phyloP scores from a whole-genome alignment of 2,797 vertebrate genomes.

The Arnoldichthys spilopterus region DNA sequence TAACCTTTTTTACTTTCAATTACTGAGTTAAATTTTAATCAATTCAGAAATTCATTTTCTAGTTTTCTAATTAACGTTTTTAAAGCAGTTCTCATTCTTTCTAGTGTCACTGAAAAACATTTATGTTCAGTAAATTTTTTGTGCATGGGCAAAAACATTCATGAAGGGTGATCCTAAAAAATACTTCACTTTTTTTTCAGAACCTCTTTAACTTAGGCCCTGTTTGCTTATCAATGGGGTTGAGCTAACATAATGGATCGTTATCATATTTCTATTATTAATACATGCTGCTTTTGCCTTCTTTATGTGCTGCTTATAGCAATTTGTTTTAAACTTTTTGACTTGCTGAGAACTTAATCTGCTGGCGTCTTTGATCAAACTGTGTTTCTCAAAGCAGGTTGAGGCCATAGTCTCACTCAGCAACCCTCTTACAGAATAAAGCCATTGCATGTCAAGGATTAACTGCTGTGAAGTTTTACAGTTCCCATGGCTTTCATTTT shows the following conservation, averaged over 20 bases:
- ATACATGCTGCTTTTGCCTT: slow-evolving; percentile 7
- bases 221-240: neutral
- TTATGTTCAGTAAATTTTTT: neutral
- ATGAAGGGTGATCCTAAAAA: neutral
- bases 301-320: neutral
- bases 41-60: too few species aligned
- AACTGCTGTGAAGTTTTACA: neutral
- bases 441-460: neutral
- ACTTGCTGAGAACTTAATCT: slow-evolving; percentile 36
- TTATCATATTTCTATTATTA: slow-evolving; percentile 22
- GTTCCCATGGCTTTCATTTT: neutral
- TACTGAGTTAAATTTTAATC: too few species aligned
- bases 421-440: neutral
- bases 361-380: neutral
- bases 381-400: slow-evolving; percentile 8
- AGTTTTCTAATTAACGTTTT: too few species aligned
- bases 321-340: slow-evolving; percentile 3
- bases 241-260: neutral
- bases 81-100: neutral
- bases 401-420: neutral
- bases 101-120: neutral
- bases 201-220: neutral
- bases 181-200: too few species aligned
- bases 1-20: too few species aligned
- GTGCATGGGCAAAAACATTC: neutral